Evolutionary conservation across 2,888 invertebrate genomes (phyloP).

Genomic region (Cryptocephalus primarius): DNA sequence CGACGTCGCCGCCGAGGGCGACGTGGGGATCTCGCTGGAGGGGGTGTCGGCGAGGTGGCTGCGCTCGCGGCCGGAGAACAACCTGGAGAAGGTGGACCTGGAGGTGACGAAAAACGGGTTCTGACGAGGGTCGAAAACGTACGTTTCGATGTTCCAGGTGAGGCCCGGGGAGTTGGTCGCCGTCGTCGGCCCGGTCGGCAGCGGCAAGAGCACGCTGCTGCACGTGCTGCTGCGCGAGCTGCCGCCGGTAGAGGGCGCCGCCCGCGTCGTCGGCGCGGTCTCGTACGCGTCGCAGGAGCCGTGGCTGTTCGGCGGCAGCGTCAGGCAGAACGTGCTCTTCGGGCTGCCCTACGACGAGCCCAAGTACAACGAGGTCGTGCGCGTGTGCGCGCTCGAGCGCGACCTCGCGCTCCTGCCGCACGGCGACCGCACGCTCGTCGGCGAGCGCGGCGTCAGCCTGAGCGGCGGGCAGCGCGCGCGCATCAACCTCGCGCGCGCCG

Average conservation of each 20-base stretch:
- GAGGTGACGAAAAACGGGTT: too few relatives aligned
- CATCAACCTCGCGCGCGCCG: slow-evolving; percentile 73
- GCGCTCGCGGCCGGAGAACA: slow-evolving; percentile 20
- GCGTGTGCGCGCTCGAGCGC: slow-evolving; percentile 56
- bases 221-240: slow-evolving; percentile 58
- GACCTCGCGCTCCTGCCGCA: slow-evolving; percentile 64
- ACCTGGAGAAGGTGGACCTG: slow-evolving; percentile 51
- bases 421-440: slow-evolving; percentile 72
- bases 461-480: slow-evolving; percentile 78
- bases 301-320: slow-evolving; percentile 69
- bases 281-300: slow-evolving; percentile 77
- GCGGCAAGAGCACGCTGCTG: slow-evolving; percentile 47
- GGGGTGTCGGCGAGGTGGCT: slow-evolving; percentile 58
- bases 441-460: slow-evolving; percentile 57
- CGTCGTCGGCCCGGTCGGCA: slow-evolving; percentile 52
- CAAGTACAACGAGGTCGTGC: slow-evolving; percentile 53
- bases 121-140: too few relatives aligned
- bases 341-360: slow-evolving; percentile 61
- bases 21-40: slow-evolving; percentile 10
- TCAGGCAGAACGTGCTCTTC: slow-evolving; percentile 88
- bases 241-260: slow-evolving; percentile 48
- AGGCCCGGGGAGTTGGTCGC: slow-evolving; percentile 45
- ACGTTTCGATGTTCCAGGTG: too few relatives aligned
- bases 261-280: slow-evolving; percentile 55
- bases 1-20: neutral